Evolutionary conservation across 2,113 vertebrate genomes (phyloP), one percentile per base, ranked within the genome.

Genomic region (Jaculus jaculus): DNA sequence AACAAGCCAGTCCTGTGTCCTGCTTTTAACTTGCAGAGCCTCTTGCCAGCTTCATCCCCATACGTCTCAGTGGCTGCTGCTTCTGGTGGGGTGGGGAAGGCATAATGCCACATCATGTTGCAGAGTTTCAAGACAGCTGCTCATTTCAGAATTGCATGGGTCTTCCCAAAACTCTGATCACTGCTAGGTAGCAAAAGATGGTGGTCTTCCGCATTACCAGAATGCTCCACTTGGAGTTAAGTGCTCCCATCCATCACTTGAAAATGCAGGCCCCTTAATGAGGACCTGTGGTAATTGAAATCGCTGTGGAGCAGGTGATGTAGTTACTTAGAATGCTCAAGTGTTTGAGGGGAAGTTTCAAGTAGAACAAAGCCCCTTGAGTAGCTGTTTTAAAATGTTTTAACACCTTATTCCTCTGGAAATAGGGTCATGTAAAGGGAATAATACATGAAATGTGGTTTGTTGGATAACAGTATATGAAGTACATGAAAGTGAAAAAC

Each of bases 151-250:
- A 42, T 91, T 16, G 30, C 9, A 37, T 13, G 8, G 61, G 79
- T 65, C 71, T 18, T 21, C 61, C 32, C 2, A 58, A 34, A 79
- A 24, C 51, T n/a, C 83, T 51, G 79, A n/a, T 80, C 1, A 37
- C 71, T 86, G 75, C 72, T 69, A 73, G 65, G 71, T 87, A 47
- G 66, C 94, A 96, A 78, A 89, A 79, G 9, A 16, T 69, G 73
- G 86, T 51, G 58, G 39, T 89, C 87, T 74, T 80, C 80, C 66
- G 8, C 12, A 7, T 54, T 54, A 54, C 54, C 30, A 34, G 86
- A 73, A 81, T 16, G 72, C 77, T 74, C 84, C 66, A 74, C 42
- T 24, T 5, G 51, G 84, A 16, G 75, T 79, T 42, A n/a, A n/a
- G 21, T 16, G 32, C 13, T 34, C 75, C 5, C 61, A 68, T 84